A percentile compares a stretch with the other conserved stretches of the same genome.
phyloP scores from a whole-genome alignment of 2,888 invertebrate genomes.

The Adineta ricciae region DNA sequence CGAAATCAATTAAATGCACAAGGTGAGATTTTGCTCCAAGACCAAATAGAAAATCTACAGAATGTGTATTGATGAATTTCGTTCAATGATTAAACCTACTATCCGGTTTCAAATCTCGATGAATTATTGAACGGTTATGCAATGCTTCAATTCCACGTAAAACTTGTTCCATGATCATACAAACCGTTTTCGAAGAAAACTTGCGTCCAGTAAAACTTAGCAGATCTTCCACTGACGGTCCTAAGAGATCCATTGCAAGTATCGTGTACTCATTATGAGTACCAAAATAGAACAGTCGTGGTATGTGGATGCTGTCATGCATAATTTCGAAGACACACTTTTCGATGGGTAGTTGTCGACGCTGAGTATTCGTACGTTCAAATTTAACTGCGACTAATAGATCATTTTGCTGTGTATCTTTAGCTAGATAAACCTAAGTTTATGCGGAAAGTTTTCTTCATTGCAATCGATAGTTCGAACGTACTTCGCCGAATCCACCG shows the following conservation, averaged over 20 bases:
- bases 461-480: background rate
- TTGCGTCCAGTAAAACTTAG: slow-evolving; percentile 26
- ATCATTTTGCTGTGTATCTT: background rate
- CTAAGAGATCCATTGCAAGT: slow-evolving; percentile 31
- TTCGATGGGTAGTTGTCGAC: slow-evolving; percentile 24
- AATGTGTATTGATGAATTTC: too few species aligned
- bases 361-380: slow-evolving; percentile 19
- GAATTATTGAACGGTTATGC: slow-evolving; percentile 26
- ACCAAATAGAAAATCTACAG: slow-evolving; percentile 29
- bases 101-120: slow-evolving; percentile 33
- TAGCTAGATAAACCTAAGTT: background rate
- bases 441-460: background rate
- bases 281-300: slow-evolving; percentile 31
- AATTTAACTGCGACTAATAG: slow-evolving; percentile 26
- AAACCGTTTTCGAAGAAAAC: slow-evolving; percentile 22
- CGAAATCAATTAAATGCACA: slow-evolving; percentile 34
- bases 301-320: background rate
- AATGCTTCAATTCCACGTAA: slow-evolving; percentile 24
- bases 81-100: background rate
- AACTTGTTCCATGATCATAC: slow-evolving; percentile 29
- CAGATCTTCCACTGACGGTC: slow-evolving; percentile 31
- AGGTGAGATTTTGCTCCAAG: slow-evolving; percentile 23
- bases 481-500: slow-evolving; percentile 11
- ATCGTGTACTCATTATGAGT: slow-evolving; percentile 23
- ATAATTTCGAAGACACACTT: slow-evolving; percentile 26